Evolutionary conservation across 2,113 vertebrate species (phyloP), one percentile per base, ranked within the genome.

Genomic region (Laticauda colubrina): DNA sequence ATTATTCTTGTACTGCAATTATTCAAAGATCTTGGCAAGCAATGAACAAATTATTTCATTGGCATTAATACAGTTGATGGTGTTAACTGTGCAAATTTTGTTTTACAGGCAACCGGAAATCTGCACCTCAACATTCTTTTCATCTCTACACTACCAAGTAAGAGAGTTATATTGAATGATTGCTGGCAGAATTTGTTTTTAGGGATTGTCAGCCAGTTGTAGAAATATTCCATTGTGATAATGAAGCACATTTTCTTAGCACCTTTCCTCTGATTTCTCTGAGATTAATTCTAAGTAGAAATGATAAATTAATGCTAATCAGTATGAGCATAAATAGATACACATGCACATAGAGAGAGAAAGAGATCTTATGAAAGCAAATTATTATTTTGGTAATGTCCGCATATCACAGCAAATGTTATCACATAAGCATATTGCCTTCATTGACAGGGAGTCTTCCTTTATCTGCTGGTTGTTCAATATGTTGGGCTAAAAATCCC

Each of bases 121-220:
- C 94, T 24, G 93, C 93, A 61, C 92, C 94, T 0, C 95, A 90
- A 56, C 96, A 96, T 91, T 96, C 91, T 92, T 94, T 97, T 90
- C 97, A 96, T 95, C 95, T 97, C 91, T 96, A 95, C 94, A 93
- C 96, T 51, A 88, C 96, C 20, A 96, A 97, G 97, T 97, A 96
- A 97, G 97, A 96, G 4, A 34, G 57, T 0, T 0, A 94, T 92
- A 69, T 18, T 53, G 61, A 54, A n/a, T 88, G 14, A 5, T 89
- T 43, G 24, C 11, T 94, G n/a, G 39, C 48, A 90, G 14, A 34
- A 86, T 86, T 26, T 90, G 10, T 93, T 90, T 86, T 11, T 59
- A 64, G 75, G 34, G 14, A 29, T 11, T 45, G 15, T 34, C 48
- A 64, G 18, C 8, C 34, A 45, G 0, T 29, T 26, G 7, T 53